Evolutionary conservation across 2,888 invertebrate species (phyloP), one percentile per base, ranked within the genome.

Genomic region (Tachina lurida): DNA sequence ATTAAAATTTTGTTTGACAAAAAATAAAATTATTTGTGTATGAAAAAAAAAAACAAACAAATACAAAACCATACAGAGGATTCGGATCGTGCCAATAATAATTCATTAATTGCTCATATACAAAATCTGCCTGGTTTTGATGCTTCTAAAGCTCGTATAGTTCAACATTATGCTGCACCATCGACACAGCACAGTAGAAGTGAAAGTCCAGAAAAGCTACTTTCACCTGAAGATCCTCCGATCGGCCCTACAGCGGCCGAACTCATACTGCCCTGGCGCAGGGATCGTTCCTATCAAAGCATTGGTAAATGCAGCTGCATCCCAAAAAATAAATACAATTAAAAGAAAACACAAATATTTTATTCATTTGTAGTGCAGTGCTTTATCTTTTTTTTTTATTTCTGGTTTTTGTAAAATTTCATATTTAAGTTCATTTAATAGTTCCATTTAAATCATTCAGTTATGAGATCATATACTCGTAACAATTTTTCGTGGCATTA

Each of bases 221-320:
- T 92, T 87, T 90, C 92, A 87, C 92, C 92, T 80, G 95, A 95
- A 76, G 95, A 95, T 78, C 83, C 83, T 75, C 86, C 86, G 83
- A 94, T 95, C 91, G 94, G 95, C 90, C 95, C 96, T 89, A 96
- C 96, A 89, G 95, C 95, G 90, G 95, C 96, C 92, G 97, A 97
- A 94, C 95, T 95, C 93, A 95, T 95, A 89, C 95, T 97, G 93
- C 97, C 97, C 91, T 97, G 97, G 97, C 95, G 96, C 93, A 94
- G 95, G 92, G 96, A 96, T 93, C 94, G 94, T 93, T 95, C 95
- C 93, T 95, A 94, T 93, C 95, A 95, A 93, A 95, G 95, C 93
- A 94, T 95, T 93, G 96, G 96, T 96, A 95, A 89, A 87, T 80
- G 84, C 80, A 68, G 56, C 85, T 73, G 73, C 84, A 68, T 56